Percentiles rank a stretch among this genome's conserved stretches.
Conservation (phyloP, 2,113 vertebrate species). For the Rhynchopsitta pachyrhyncha region DNA sequence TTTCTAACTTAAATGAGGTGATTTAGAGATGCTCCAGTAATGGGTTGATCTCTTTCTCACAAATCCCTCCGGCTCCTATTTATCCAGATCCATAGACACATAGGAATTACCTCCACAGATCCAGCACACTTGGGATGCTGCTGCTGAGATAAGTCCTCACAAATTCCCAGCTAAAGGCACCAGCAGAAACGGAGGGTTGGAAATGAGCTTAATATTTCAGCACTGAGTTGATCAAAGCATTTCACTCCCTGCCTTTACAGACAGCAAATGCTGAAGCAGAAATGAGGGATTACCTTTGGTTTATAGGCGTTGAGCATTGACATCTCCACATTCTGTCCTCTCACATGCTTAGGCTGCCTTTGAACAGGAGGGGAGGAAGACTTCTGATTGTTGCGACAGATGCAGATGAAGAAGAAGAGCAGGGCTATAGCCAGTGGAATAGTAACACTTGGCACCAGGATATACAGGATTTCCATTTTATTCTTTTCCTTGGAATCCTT, state of each 20-base stretch:
- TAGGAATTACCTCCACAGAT: neutral
- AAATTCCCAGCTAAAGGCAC: neutral
- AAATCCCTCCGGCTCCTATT: neutral
- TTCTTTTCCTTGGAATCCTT: conserved; percentile 91
- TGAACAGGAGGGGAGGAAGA: conserved; percentile 82
- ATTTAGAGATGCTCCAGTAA: neutral
- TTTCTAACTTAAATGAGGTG: neutral
- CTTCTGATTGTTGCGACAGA: conserved; percentile 97
- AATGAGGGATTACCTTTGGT: conserved; percentile 82
- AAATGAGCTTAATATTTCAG: neutral
- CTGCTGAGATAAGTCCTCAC: neutral
- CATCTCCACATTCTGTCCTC: conserved; percentile 98
- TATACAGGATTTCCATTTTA: conserved; percentile 96
- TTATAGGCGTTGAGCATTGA: conserved; percentile 95
- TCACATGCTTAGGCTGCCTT: conserved; percentile 89
- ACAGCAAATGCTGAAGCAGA: neutral
- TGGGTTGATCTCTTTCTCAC: neutral
- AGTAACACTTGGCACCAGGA: conserved; percentile 94
- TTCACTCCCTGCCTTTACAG: neutral
- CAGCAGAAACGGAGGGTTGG: neutral
- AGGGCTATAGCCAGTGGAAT: conserved; percentile 93
- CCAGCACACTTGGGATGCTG: neutral
- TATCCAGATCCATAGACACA: neutral
- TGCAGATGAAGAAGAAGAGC: conserved; percentile 97
- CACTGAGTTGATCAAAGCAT: neutral